Evolutionary conservation across 2,888 invertebrate genomes (phyloP).

Genomic region (Lycia hirtaria): DNA sequence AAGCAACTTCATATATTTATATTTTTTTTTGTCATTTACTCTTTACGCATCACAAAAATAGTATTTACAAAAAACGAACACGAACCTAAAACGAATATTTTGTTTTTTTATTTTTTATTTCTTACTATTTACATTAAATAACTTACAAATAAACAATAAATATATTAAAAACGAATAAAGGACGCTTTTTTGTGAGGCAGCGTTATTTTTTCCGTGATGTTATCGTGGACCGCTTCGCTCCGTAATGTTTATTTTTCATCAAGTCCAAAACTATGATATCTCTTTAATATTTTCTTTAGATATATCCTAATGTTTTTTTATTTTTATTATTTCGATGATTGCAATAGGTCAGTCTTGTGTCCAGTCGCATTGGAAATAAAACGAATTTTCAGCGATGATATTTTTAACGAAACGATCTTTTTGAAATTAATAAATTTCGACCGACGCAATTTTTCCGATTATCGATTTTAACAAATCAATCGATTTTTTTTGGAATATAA

Average conservation of each 20-base stretch:
- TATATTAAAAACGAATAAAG: conserved; percentile 73
- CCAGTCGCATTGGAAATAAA: conserved; percentile 14
- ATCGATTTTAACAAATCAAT: conserved; percentile 14
- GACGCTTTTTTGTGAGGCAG: conserved; percentile 55
- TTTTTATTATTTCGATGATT: conserved; percentile 30
- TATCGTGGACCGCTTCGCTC: conserved; percentile 5
- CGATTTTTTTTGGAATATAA: conserved; percentile 19
- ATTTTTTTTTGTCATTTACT: conserved; percentile 78
- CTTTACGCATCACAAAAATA: conserved; percentile 75
- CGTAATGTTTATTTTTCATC: neutral
- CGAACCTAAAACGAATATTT: conserved; percentile 73
- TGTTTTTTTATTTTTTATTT: conserved; percentile 65
- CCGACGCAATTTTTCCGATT: conserved; percentile 7
- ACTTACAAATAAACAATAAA: conserved; percentile 82
- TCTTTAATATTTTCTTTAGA: conserved; percentile 27
- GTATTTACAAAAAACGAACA: conserved; percentile 76
- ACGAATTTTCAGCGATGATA: conserved; percentile 8
- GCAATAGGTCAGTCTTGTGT: conserved; percentile 36
- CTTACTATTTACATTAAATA: conserved; percentile 82
- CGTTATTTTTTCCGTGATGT: conserved; percentile 24
- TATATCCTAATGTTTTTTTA: conserved; percentile 21
- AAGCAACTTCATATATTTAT: conserved; percentile 45
- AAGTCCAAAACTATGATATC: conserved; percentile 11
- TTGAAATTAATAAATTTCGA: neutral
- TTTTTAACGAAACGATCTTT: neutral